These are phyloP conservation scores for Lycodopsis pacificus DNA, from an alignment of 2,797 vertebrate species.

Conservation along the genomic window DNA sequence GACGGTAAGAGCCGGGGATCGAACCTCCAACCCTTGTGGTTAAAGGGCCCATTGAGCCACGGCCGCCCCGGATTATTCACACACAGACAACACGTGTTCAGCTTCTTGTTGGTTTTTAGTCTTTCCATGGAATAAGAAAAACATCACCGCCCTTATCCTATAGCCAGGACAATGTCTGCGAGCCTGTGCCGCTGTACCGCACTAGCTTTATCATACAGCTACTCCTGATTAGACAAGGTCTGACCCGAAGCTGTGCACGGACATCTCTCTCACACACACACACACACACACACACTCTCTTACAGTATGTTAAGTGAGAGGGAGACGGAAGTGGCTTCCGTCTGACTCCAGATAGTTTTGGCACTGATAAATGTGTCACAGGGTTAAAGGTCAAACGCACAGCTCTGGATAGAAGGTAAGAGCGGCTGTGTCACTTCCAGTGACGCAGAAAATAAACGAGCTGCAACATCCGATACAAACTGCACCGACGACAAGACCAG, in stretches of 20 bases:
- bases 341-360: constrained; percentile 68
- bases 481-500: constrained; percentile 23
- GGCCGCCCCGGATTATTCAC: background rate
- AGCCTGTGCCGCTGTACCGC: constrained; percentile 35
- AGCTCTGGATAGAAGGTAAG: constrained; percentile 22
- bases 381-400: constrained; percentile 62
- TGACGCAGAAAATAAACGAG: constrained; percentile 35
- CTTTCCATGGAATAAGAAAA: constrained; percentile 21
- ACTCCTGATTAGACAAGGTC: constrained; percentile 71
- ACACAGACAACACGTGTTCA: background rate
- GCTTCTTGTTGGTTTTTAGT: constrained; percentile 6
- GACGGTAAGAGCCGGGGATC: too few species aligned
- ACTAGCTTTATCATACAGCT: constrained; percentile 58
- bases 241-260: constrained; percentile 55
- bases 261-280: constrained; percentile 15
- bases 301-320: constrained; percentile 62
- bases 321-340: constrained; percentile 62
- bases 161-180: constrained; percentile 17
- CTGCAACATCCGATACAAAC: constrained; percentile 16
- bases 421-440: constrained; percentile 40
- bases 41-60: too few species aligned
- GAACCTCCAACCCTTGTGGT: too few species aligned
- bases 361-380: constrained; percentile 64
- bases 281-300: constrained; percentile 34
- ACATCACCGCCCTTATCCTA: constrained; percentile 12